Conservation (phyloP, 2,797 vertebrate species). For the Knipowitschia caucasica region DNA sequence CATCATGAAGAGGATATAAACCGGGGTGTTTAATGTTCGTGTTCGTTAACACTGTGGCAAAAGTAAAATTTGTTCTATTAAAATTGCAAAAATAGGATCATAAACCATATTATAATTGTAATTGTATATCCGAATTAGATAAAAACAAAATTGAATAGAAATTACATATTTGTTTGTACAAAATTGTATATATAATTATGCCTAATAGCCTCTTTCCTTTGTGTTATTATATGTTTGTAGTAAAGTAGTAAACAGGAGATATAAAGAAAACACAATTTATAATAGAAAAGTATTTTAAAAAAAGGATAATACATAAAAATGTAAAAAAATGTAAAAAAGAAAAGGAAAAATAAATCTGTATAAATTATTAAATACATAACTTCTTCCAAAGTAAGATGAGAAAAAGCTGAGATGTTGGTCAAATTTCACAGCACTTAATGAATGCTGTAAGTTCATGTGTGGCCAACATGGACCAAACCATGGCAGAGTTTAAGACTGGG, state of each 20-base stretch:
- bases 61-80: neutral
- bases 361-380: too few species aligned
- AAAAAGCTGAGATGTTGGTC: too few species aligned
- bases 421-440: conserved; percentile 62
- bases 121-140: conserved; percentile 53
- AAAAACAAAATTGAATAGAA: conserved; percentile 40
- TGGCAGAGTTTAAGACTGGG: conserved; percentile 89
- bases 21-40: neutral
- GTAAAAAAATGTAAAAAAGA: too few species aligned
- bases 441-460: conserved; percentile 88
- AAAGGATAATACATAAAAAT: too few species aligned
- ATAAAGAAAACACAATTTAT: too few species aligned
- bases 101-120: conserved; percentile 59
- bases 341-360: too few species aligned
- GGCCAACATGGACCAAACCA: conserved; percentile 81
- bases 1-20: conserved; percentile 9
- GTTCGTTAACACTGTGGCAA: neutral
- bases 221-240: too few species aligned
- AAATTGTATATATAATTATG: neutral
- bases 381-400: too few species aligned
- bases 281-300: too few species aligned
- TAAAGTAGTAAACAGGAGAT: too few species aligned
- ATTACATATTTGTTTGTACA: conserved; percentile 10
- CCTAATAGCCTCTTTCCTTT: too few species aligned
- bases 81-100: conserved; percentile 13